Evolutionary conservation across 1,140 invertebrate species (phyloP), one percentile per base, ranked within the genome.

Genomic region (Branchinecta lynchi): DNA sequence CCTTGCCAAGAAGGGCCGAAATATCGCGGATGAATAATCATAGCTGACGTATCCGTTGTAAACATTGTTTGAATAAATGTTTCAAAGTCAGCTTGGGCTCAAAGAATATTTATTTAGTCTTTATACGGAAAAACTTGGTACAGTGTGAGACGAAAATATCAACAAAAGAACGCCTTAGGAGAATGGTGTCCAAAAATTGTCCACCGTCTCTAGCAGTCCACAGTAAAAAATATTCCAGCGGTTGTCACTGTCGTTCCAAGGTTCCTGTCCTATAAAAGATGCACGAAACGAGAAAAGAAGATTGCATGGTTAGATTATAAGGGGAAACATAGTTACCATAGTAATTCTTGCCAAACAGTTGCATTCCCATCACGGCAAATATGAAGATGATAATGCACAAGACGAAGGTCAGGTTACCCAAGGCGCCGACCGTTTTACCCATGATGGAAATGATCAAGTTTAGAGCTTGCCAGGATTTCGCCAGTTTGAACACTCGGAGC

Each of bases 371-470:
- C 72, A 96, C 92, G 79, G 93, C 92, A 81, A 95, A 98, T 80
- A 98, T 98, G 84, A 97, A 97, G 83, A 97, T 95, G 80, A 98
- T 96, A 81, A 98, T 97, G 79, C 89, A 93, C 78, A 97, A 85
- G 74, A 97, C 93, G 83, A 97, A 94, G 73, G 93, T 96, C 79
- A 98, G 83, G 83, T 97, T 98, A 83, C 93, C 95, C 81, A 98
- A 85, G 76, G 95, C 94, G 76, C 94, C 94, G 82, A 98, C 89
- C 44, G 95, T 97, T 82, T 93, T 88, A 75, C 93, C 95, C 89
- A 98, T 97, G 78, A 98, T 98, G 76, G 93, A 95, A 79, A 98
- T 96, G 74, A 98, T 86, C 82, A 97, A 86, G 83, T 98, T 98
- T 77, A 98, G 83, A 71, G 95, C 97, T 75, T 93, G 94, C 96